These are phyloP conservation scores for Plebejus anna DNA, from an alignment of 2,888 invertebrate genomes.

Conservation along the genomic window DNA sequence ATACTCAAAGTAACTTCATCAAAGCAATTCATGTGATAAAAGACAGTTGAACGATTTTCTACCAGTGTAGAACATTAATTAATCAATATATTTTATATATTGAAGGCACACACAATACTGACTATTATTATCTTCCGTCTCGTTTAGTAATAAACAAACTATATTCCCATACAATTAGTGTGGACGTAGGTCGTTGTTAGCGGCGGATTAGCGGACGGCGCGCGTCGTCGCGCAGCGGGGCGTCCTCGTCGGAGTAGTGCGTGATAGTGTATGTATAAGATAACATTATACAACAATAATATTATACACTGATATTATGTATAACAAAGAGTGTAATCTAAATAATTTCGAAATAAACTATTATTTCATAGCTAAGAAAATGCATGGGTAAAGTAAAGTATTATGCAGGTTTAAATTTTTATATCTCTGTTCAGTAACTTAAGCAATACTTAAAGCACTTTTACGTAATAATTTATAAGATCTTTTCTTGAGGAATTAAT, in stretches of 20 bases:
- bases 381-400: neutral
- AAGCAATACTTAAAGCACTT: no score
- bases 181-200: neutral
- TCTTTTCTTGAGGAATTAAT: no score
- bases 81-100: neutral
- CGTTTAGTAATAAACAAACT: neutral
- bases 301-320: neutral
- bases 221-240: neutral
- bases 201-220: slow-evolving; percentile 9
- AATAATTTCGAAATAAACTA: no score
- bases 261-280: neutral
- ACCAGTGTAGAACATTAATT: neutral
- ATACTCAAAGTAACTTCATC: no score
- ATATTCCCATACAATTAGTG: slow-evolving; percentile 1
- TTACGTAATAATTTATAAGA: no score
- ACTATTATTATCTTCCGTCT: neutral
- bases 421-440: no score
- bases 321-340: neutral
- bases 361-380: no score
- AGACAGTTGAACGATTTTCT: neutral
- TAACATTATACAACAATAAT: neutral
- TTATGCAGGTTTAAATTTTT: no score
- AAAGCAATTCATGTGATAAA: no score
- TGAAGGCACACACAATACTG: neutral
- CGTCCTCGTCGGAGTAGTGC: neutral